Conservation (phyloP, 2,113 vertebrate genomes). For the Thermophis baileyi region DNA sequence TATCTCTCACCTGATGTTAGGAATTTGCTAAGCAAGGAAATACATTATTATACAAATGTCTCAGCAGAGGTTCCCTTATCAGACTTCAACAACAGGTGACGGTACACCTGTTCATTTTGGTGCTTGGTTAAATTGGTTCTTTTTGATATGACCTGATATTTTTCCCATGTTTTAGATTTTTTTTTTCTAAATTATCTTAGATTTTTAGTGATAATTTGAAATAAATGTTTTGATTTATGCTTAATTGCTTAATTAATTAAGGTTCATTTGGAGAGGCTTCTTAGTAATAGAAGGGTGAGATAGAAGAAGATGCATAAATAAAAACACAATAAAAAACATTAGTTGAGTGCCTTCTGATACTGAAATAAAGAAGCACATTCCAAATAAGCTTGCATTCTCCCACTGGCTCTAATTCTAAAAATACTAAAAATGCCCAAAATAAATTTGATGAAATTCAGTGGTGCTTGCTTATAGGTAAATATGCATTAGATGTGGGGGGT, state of each 20-base stretch:
- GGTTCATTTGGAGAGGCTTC: not conserved
- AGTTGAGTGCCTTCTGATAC: no score
- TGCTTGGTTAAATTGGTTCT: not conserved
- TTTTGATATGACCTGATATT: not conserved
- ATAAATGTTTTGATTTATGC: not conserved
- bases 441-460: not conserved
- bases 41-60: not conserved
- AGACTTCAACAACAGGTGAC: no score
- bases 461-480: not conserved
- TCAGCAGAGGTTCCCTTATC: no score
- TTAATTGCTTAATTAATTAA: not conserved
- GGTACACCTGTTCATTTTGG: not conserved
- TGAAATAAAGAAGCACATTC: not conserved
- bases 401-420: not conserved
- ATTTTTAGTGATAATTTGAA: not conserved
- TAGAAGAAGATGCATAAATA: not conserved
- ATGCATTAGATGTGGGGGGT: not conserved
- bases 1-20: not conserved
- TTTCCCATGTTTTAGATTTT: not conserved
- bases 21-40: not conserved
- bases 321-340: not conserved
- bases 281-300: not conserved
- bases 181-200: not conserved
- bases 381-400: not conserved
- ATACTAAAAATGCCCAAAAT: not conserved